Evolutionary conservation across 2,797 vertebrate genomes (phyloP).

Genomic region (Xiphophorus birchmanni): DNA sequence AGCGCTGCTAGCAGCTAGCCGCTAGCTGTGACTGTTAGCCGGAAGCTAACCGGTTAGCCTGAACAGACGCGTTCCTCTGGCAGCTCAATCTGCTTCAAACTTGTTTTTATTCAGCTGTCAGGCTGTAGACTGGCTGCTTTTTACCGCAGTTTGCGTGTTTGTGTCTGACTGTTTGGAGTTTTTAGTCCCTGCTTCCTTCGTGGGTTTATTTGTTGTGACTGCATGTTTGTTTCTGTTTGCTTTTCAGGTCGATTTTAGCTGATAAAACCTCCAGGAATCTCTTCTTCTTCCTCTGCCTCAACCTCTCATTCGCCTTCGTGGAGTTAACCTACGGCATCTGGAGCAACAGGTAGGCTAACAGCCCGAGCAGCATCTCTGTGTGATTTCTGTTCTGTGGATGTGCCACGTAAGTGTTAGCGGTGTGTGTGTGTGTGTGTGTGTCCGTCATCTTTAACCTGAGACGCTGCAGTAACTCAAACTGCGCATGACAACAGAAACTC

Average conservation of each 20-base stretch:
- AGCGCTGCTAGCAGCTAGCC: neutral
- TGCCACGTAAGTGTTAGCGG: slow-evolving; percentile 80
- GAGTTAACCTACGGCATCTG: slow-evolving; percentile 94
- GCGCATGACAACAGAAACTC: neutral
- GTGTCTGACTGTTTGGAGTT: neutral
- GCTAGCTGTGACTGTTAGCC: slow-evolving; percentile 22
- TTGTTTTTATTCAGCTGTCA: neutral
- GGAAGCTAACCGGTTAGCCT: slow-evolving; percentile 21
- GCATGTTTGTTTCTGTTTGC: neutral
- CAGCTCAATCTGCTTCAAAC: neutral
- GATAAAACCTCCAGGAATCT: slow-evolving; percentile 95
- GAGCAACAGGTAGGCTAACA: slow-evolving; percentile 91
- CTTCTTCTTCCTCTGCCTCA: slow-evolving; percentile 94
- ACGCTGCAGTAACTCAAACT: neutral
- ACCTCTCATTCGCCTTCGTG: slow-evolving; percentile 96
- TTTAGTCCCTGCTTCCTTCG: too few species aligned
- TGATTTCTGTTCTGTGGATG: slow-evolving; percentile 39
- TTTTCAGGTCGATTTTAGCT: slow-evolving; percentile 90
- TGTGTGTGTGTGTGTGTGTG: slow-evolving; percentile 4
- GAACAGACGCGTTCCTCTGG: neutral
- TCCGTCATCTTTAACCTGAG: neutral
- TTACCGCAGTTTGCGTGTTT: neutral
- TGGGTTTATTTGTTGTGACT: neutral
- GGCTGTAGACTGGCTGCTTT: neutral
- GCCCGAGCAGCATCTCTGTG: neutral